Conservation (phyloP, 2,113 vertebrate genomes). For the Mohoua ochrocephala region DNA sequence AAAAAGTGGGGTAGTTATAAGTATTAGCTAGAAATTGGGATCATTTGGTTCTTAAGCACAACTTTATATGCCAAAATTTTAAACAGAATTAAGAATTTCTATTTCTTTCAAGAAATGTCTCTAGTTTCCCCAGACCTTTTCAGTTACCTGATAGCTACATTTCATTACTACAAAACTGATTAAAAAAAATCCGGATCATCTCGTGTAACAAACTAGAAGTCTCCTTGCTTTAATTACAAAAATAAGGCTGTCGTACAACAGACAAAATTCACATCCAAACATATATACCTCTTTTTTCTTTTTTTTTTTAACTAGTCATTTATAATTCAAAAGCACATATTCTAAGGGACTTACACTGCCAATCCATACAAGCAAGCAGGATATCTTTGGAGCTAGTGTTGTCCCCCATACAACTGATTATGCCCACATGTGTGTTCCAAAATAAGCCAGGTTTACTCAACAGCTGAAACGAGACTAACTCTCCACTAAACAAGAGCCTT, state of each 20-base stretch:
- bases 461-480: neutral
- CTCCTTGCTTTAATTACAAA: conserved; percentile 37
- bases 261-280: neutral
- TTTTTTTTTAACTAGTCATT: neutral
- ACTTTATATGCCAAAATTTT: neutral
- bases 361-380: neutral
- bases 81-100: neutral
- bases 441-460: neutral
- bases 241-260: neutral
- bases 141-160: neutral
- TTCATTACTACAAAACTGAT: conserved; percentile 1
- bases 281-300: neutral
- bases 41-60: neutral
- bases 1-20: neutral
- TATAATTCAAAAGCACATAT: neutral
- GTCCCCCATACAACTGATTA: neutral
- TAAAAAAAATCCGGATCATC: neutral
- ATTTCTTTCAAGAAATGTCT: neutral
- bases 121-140: neutral
- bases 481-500: neutral
- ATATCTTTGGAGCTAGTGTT: neutral
- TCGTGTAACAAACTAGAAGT: conserved; percentile 44
- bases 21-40: neutral
- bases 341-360: neutral
- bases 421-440: neutral